These are phyloP conservation scores for Pyrgus malvae DNA, from an alignment of 2,888 invertebrate genomes.

Conservation along the genomic window DNA sequence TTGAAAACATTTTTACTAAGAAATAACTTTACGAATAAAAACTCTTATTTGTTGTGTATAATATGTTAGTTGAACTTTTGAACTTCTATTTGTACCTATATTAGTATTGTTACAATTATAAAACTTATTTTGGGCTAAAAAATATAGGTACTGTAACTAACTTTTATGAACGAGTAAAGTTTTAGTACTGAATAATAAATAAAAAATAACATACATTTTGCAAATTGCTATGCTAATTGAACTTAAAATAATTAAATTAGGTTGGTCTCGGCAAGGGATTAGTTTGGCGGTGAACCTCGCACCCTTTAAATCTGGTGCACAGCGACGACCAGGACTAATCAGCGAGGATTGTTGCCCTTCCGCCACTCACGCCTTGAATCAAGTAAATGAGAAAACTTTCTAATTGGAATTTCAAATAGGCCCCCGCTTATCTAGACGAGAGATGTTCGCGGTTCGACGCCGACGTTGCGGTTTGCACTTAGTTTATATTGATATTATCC, in stretches of 20 bases:
- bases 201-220: no score
- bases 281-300: conserved; percentile 64
- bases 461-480: conserved; percentile 19
- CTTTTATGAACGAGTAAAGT: no score
- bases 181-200: no score
- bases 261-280: conserved; percentile 59
- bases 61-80: no score
- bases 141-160: no score
- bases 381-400: conserved; percentile 81
- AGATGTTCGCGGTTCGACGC: conserved; percentile 67
- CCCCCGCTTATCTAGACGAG: conserved; percentile 73
- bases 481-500: conserved; percentile 18
- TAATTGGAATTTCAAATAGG: conserved; percentile 81
- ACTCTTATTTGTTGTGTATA: no score
- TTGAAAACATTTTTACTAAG: no score
- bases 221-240: not conserved
- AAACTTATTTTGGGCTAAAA: no score
- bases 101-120: no score
- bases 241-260: conserved; percentile 57
- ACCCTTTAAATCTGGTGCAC: conserved; percentile 72
- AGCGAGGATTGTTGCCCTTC: conserved; percentile 77
- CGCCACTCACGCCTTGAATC: conserved; percentile 76
- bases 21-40: no score
- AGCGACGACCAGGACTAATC: conserved; percentile 72
- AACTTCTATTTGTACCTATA: no score